A percentile compares a stretch with the other conserved stretches of the same genome.
These are phyloP conservation scores for Pimpla rufipes DNA, from an alignment of 2,888 invertebrate species.

Conservation along the genomic window DNA sequence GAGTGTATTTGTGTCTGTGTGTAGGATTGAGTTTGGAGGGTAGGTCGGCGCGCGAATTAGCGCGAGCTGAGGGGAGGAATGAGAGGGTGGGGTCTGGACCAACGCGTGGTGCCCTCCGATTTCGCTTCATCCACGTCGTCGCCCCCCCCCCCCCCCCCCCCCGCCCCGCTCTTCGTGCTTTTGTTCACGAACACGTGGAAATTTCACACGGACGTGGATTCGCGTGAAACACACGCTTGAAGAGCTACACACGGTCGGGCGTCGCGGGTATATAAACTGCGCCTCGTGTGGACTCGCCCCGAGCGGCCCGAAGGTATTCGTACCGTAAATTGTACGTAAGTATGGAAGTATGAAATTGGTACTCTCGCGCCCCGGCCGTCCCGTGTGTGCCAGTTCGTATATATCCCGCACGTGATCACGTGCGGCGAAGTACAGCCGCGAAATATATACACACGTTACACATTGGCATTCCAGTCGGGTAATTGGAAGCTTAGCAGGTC, in stretches of 20 bases:
- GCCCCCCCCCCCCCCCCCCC: too few relatives aligned
- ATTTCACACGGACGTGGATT: slow-evolving; percentile 24
- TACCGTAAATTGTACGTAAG: slow-evolving; percentile 27
- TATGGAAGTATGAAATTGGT: slow-evolving; percentile 31
- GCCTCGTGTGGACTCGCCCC: neutral
- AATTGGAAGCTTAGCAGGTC: slow-evolving; percentile 58
- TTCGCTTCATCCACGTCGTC: slow-evolving; percentile 19
- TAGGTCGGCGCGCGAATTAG: slow-evolving; percentile 49
- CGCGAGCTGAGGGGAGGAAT: slow-evolving; percentile 34
- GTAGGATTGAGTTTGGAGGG: slow-evolving; percentile 39
- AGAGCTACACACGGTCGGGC: neutral
- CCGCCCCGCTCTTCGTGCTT: too few relatives aligned
- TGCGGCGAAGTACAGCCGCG: slow-evolving; percentile 33
- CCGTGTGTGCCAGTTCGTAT: slow-evolving; percentile 21
- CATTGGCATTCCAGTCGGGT: slow-evolving; percentile 58
- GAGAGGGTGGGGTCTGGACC: slow-evolving; percentile 1
- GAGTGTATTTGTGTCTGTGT: slow-evolving; percentile 10
- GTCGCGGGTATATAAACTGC: neutral
- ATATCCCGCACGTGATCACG: slow-evolving; percentile 41
- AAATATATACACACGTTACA: slow-evolving; percentile 33
- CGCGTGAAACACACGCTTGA: too few relatives aligned
- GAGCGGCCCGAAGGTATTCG: neutral
- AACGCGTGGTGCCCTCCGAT: slow-evolving; percentile 27
- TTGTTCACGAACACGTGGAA: slow-evolving; percentile 33
- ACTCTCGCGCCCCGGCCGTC: slow-evolving; percentile 8